Evolutionary conservation across 2,113 vertebrate genomes (phyloP).

Genomic region (Phasianus colchicus): DNA sequence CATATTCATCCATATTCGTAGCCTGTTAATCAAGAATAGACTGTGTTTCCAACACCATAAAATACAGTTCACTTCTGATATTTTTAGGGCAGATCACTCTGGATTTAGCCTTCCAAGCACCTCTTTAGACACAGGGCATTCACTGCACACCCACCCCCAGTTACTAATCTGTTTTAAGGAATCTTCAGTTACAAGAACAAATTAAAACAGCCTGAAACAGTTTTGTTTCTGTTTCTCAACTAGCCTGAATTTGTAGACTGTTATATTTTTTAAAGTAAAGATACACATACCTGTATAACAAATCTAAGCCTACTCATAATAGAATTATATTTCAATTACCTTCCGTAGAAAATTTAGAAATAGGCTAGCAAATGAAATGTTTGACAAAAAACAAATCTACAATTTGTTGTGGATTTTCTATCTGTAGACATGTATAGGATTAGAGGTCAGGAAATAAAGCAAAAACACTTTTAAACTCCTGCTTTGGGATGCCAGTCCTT

Average conservation of each 20-base stretch:
- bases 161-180: not conserved
- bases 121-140: not conserved
- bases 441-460: not conserved
- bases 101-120: not conserved
- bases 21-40: not conserved
- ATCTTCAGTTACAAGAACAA: not conserved
- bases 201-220: not conserved
- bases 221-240: not conserved
- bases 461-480: not conserved
- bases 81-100: not conserved
- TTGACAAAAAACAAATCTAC: not conserved
- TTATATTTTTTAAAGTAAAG: not conserved
- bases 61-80: not conserved
- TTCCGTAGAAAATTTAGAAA: not conserved
- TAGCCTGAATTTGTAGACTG: not conserved
- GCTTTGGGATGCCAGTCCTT: not conserved
- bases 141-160: not conserved
- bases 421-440: not conserved
- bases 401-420: not conserved
- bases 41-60: not conserved
- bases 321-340: not conserved
- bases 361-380: not conserved
- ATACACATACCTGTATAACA: not conserved
- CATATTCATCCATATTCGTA: not conserved
- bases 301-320: not conserved